Base-by-base conservation (phyloP, 2,797 vertebrate genomes). In the Notolepis coatsorum region DNA sequence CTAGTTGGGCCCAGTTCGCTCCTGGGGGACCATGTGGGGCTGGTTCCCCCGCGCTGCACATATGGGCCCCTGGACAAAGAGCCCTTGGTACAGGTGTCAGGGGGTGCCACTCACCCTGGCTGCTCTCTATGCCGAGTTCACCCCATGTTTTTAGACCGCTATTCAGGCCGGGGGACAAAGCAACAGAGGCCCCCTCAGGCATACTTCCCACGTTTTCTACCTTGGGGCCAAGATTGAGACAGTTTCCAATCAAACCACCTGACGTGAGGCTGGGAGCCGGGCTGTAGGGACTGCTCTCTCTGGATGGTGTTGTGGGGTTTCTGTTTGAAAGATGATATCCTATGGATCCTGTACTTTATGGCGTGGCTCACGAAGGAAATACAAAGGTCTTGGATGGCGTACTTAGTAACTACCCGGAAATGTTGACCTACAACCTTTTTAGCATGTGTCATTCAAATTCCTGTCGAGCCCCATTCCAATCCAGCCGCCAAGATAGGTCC, bases 31-130 rank as follows among this genome's bases (percentile, higher is more conserved):
- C 72, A 78, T 73, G 65, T 65, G 68, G 62, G 65, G 69, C 78
- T 68, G 65, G 65, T 81, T 73, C 65, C 68, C 54, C 52, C 25
- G 2, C 17, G 20, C 65, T 75, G 60, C 74, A 75, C 70, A 77
- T 83, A 73, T 69, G 75, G 76, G 28, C 61, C 56, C 33, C 31
- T 48, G 69, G 56, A 90, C 86, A 89, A 90, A 82, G 71, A 71
- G 46, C 57, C 73, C 71, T 82, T 79, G 69, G 73, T 82, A 37
- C 78, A 89, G 84, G 90, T 90, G 88, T 90, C 80, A 86, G 76
- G 79, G 89, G 79, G 85, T 88, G 85, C 80, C 68, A 57, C 71
- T 79, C 53, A 79, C 59, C 31, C 73, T 71, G 78, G 70, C 73
- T 69, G 59, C 55, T 57, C 65, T 72, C 46, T 62, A 60, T 61